A percentile compares a stretch with the other conserved stretches of the same genome.
phyloP scores from a whole-genome alignment of 2,113 vertebrate species.

The Steatornis caripensis region DNA sequence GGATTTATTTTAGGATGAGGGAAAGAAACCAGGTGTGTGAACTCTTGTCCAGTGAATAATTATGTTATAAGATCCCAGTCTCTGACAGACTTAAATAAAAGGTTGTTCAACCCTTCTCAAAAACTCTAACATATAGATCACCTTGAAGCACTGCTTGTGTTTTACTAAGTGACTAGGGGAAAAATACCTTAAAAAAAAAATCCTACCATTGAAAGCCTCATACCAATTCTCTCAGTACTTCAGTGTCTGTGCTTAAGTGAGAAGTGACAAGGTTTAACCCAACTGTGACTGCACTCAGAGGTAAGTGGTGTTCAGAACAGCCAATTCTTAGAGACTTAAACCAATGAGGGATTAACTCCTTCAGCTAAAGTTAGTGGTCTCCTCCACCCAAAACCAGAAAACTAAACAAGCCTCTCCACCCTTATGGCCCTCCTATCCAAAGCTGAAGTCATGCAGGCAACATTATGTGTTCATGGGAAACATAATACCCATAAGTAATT shows the following conservation, averaged over 20 bases:
- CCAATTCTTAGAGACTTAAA: background rate
- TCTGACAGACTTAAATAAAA: background rate
- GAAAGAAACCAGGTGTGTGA: background rate
- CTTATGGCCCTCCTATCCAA: background rate
- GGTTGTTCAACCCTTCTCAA: background rate
- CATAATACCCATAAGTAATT: background rate
- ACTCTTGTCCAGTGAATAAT: background rate
- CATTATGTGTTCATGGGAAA: background rate
- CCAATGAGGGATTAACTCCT: background rate
- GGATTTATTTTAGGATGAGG: background rate
- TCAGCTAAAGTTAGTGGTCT: background rate
- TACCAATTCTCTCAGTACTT: background rate
- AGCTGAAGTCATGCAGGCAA: background rate
- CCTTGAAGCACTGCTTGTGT: background rate
- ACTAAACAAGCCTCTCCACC: slow-evolving; percentile 7
- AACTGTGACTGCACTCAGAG: background rate
- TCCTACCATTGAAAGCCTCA: background rate
- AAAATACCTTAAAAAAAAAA: background rate
- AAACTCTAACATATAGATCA: background rate
- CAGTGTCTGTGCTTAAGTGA: background rate
- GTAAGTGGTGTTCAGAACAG: background rate
- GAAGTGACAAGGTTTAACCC: background rate
- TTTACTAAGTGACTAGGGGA: background rate
- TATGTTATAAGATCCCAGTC: background rate
- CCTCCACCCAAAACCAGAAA: slow-evolving; percentile 6